Percentiles rank a stretch among this genome's conserved stretches.
phyloP scores from a whole-genome alignment of 1,140 invertebrate species.

The Pomacea maculata region DNA sequence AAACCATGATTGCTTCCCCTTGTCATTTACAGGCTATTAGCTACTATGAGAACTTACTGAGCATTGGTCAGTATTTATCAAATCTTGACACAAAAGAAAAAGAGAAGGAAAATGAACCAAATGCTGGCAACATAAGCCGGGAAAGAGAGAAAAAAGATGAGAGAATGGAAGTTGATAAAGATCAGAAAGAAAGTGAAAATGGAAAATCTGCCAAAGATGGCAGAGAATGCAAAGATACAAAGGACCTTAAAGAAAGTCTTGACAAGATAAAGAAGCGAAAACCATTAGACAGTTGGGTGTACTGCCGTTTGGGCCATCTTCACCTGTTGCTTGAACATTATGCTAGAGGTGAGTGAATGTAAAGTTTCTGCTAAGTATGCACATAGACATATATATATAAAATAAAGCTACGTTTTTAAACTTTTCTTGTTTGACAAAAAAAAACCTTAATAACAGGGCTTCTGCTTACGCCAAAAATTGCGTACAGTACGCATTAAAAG shows the following conservation, averaged over 20 bases:
- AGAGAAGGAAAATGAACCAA: conserved; percentile 13
- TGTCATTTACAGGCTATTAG: conserved; percentile 82
- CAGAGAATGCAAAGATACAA: background rate
- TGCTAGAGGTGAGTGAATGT: conserved; percentile 70
- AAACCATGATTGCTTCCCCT: conserved; percentile 30
- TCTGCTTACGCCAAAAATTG: too few species aligned
- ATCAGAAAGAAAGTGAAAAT: conserved; percentile 1
- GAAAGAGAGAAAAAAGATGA: background rate
- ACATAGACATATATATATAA: too few species aligned
- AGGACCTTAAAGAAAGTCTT: background rate
- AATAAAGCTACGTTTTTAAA: too few species aligned
- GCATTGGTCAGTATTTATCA: conserved; percentile 74
- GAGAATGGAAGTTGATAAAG: background rate
- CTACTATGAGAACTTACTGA: conserved; percentile 76
- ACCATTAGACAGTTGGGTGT: conserved; percentile 83
- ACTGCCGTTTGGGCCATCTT: conserved; percentile 93
- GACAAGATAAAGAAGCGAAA: conserved; percentile 31
- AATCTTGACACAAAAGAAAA: conserved; percentile 46
- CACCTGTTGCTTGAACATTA: conserved; percentile 90
- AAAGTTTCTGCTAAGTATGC: too few species aligned
- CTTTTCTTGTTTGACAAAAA: too few species aligned
- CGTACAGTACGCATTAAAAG: too few species aligned
- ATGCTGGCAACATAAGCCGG: background rate
- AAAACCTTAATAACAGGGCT: too few species aligned
- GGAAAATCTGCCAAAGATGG: background rate